phyloP scores from a whole-genome alignment of 1,140 invertebrate species.

The Camponotus vicinus region DNA sequence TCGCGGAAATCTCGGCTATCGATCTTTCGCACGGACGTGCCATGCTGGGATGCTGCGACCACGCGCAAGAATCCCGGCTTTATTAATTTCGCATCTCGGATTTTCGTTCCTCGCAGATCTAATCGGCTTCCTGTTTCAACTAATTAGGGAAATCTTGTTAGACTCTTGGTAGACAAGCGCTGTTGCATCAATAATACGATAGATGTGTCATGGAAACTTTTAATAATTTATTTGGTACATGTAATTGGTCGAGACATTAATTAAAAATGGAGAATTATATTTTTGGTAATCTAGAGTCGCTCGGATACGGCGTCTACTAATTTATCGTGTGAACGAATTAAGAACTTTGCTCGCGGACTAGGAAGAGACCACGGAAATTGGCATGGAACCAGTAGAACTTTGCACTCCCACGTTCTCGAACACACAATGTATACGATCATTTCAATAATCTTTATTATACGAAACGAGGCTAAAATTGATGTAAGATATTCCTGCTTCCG shows the following conservation, averaged over 20 bases:
- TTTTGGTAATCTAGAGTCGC: constrained; percentile 7
- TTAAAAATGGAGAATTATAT: constrained; percentile 12
- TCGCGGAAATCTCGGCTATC: constrained; percentile 72
- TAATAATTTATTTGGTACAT: neutral
- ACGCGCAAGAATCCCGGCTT: constrained; percentile 41
- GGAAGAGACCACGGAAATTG: constrained; percentile 74
- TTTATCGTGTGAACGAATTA: constrained; percentile 74
- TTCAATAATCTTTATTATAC: constrained; percentile 69
- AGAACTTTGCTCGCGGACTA: constrained; percentile 64
- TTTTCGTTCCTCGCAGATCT: neutral
- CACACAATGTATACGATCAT: constrained; percentile 57
- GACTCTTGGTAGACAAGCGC: neutral
- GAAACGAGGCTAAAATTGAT: constrained; percentile 28
- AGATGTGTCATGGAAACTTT: neutral
- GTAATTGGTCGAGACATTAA: neutral
- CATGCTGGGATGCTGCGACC: neutral
- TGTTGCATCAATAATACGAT: neutral
- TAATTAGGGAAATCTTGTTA: constrained; percentile 5
- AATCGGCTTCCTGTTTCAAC: neutral
- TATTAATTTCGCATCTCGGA: constrained; percentile 62
- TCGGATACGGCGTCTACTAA: constrained; percentile 35
- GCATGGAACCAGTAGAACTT: constrained; percentile 71
- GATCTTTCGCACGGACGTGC: constrained; percentile 62
- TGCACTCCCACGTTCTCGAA: constrained; percentile 73
- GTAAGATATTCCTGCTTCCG: constrained; percentile 20